Base-by-base conservation (phyloP, 2,888 invertebrate species). In the Heliconius aoede region DNA sequence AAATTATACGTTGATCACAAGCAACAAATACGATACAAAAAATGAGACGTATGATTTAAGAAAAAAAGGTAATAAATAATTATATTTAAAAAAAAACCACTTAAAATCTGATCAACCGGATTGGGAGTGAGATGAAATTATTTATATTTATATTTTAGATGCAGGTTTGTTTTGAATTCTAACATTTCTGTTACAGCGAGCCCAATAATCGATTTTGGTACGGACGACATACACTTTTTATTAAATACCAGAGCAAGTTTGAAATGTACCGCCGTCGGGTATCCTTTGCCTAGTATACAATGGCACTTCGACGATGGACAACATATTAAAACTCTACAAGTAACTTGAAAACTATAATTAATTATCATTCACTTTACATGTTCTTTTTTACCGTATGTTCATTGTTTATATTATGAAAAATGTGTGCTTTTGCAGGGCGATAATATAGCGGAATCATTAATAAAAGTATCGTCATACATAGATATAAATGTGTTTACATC, bases 1-100 rank as follows among this genome's bases (percentile, higher is more conserved):
- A 18, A 89, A 87, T 67, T 94, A 93, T 73, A 91, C 91, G 0
- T 73, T 92, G 3, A 80, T 84, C 0, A 90, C 87, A 8, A 79
- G 62, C 4, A 94, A 91, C 79, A 79, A 83, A 11, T 82, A 86
- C 65, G 58, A 80, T 5, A 84, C 76, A 1, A 77, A 83, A 46
- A 84, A 62, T 60, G 36, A 82, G 4, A 86, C 86, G 0, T 86
- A 83, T 74, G 86, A 87, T 26, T 40, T 91, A 21, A 82, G 87
- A 51, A 81, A 85, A 11, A 72, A 26, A 84, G 87, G 93, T 93
- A 85, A 86, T 28, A n/a, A n/a, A n/a, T 55, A 68, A 9, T 24
- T 58, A 58, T 0, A 24, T 21, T 51, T 30, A 30, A 30, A 21
- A 4, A 40, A 36, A 40, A 40, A 40, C 3, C 36, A 13, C 36